These are phyloP conservation scores for Betta splendens DNA, from an alignment of 2,797 vertebrate species.

Conservation along the genomic window DNA sequence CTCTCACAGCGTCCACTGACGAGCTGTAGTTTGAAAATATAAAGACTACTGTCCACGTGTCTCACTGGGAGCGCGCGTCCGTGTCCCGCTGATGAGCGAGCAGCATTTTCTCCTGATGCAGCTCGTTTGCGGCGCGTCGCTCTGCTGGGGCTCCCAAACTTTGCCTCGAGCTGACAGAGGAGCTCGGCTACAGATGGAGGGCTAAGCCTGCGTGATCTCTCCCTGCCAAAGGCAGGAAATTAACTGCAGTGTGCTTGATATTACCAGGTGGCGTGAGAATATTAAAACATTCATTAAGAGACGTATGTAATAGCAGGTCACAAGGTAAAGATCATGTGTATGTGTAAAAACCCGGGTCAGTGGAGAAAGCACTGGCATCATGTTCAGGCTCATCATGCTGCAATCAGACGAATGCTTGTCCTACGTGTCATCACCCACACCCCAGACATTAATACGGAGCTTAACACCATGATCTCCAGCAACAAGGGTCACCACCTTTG, in stretches of 20 bases:
- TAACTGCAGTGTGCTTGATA: constrained; percentile 63
- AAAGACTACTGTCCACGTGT: too few species aligned
- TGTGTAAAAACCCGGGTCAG: constrained; percentile 3
- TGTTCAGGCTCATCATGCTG: not conserved
- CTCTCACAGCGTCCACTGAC: too few species aligned
- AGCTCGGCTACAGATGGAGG: constrained; percentile 75
- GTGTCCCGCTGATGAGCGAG: constrained; percentile 25
- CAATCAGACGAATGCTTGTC: constrained; percentile 3
- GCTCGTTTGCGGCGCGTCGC: constrained; percentile 22
- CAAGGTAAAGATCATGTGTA: constrained; percentile 20
- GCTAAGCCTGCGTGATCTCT: constrained; percentile 76
- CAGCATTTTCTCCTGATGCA: constrained; percentile 5
- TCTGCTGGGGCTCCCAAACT: constrained; percentile 65
- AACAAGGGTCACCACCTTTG: not conserved
- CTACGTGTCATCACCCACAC: not conserved
- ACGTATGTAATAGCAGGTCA: constrained; percentile 20
- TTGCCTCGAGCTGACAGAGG: constrained; percentile 66
- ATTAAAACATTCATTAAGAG: constrained; percentile 58
- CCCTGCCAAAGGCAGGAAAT: constrained; percentile 63
- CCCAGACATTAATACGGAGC: not conserved
- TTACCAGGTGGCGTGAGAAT: constrained; percentile 65
- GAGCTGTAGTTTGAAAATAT: too few species aligned
- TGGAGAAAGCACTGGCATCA: not conserved
- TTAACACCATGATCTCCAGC: not conserved
- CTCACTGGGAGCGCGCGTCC: too few species aligned